Base-by-base conservation (phyloP, 64 coral and sea anemone species). In the Platygyra sinensis region DNA sequence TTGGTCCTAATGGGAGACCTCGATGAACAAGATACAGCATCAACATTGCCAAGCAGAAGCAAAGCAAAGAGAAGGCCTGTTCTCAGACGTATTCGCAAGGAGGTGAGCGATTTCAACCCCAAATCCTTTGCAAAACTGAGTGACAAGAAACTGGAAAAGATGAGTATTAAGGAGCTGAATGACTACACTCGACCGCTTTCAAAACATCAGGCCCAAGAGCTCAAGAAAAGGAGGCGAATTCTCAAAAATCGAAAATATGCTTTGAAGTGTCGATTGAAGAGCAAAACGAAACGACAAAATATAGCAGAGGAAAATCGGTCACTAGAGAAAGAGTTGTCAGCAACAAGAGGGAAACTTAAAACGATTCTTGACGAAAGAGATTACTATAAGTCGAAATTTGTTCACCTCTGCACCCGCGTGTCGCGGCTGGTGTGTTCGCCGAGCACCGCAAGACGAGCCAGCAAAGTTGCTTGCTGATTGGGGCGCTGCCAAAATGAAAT, bases 241-340 rank as follows among this genome's bases (percentile, higher is more conserved):
- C 62, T 92, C 8, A 92, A 78, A 75, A 92, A 92, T 27, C 81
- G 90, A 14, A 32, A 52, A 42, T 93, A 93, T 25, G 85, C 91
- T 1, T 61, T 74, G 0, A 93, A 80, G 24, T 87, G 76, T 33
- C 85, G 91, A 39, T 30, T 31, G 61, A 93, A 88, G 25, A 57
- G 42, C 54, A 10, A 27, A 30, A 27, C 81, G 30, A 73, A 27
- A 10, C 80, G 78, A 57, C 51, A 67, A 46, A 73, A 19, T 15
- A 77, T 88, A 25, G 52, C 36, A 33, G 80, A 61, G 30, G 78
- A 57, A 42, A 72, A 87, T 42, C 42, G 5, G 49, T 79, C 84
- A 24, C 76, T 93, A 33, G 84, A 93, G 54, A 81, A 81, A 14
- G 84, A 88, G 80, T 11, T 93, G 39, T 88, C 85, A 25, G 55